phyloP scores from a whole-genome alignment of 2,888 invertebrate genomes.

The Pecten maximus region DNA sequence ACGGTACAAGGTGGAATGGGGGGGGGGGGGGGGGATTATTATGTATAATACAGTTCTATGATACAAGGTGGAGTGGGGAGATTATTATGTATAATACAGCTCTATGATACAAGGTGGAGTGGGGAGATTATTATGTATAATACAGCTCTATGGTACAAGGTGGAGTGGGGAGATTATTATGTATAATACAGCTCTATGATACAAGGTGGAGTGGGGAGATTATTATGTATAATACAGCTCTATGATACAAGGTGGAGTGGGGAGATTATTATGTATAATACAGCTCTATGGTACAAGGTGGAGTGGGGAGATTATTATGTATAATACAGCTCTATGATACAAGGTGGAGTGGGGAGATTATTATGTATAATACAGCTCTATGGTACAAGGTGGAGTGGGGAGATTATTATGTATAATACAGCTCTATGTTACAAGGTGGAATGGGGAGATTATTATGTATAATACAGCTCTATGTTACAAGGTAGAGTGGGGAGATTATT shows the following conservation, averaged over 20 bases:
- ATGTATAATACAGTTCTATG: neutral
- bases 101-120: neutral
- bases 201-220: neutral
- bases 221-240: constrained; percentile 10
- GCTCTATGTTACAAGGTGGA: too few species aligned
- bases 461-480: too few species aligned
- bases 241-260: neutral
- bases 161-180: neutral
- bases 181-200: neutral
- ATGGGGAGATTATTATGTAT: too few species aligned
- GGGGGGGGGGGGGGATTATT: neutral
- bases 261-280: constrained; percentile 7
- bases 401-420: too few species aligned
- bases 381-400: too few species aligned
- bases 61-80: neutral
- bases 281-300: neutral
- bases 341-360: too few species aligned
- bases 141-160: neutral
- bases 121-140: neutral
- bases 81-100: neutral
- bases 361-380: too few species aligned
- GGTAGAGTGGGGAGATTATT: too few species aligned
- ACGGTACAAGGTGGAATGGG: neutral
- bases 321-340: too few species aligned
- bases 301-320: neutral